These are phyloP conservation scores for Drosophila sordidula DNA, from an alignment of 2,888 invertebrate species.

Conservation along the genomic window DNA sequence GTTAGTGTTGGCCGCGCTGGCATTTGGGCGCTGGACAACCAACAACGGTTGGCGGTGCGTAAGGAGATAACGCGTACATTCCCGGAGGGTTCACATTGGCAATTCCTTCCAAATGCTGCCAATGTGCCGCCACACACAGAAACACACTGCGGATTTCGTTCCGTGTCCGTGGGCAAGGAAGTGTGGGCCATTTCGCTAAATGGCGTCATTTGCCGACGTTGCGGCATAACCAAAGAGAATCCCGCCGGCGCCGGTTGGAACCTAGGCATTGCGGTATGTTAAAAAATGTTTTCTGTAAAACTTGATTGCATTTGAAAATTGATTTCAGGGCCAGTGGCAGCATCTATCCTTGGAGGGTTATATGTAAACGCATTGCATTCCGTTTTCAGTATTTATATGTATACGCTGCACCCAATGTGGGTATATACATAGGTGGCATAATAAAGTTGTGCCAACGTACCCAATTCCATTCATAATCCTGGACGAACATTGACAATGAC, in stretches of 20 bases:
- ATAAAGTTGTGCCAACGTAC: slow-evolving; percentile 2
- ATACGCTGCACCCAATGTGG: slow-evolving; percentile 21
- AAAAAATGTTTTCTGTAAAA: neutral
- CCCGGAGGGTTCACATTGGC: slow-evolving; percentile 95
- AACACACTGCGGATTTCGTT: slow-evolving; percentile 87
- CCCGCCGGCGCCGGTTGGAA: slow-evolving; percentile 93
- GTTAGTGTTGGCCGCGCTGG: slow-evolving; percentile 90
- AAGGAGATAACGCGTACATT: slow-evolving; percentile 91
- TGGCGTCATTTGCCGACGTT: slow-evolving; percentile 89
- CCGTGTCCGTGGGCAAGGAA: slow-evolving; percentile 90
- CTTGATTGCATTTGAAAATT: slow-evolving; percentile 16
- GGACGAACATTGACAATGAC: neutral
- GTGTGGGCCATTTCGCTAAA: slow-evolving; percentile 92
- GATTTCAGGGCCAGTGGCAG: slow-evolving; percentile 87
- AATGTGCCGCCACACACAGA: slow-evolving; percentile 87
- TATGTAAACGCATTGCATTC: slow-evolving; percentile 53
- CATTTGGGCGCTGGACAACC: slow-evolving; percentile 93
- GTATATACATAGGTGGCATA: slow-evolving; percentile 6
- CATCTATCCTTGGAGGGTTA: slow-evolving; percentile 84
- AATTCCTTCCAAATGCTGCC: slow-evolving; percentile 87
- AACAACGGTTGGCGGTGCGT: slow-evolving; percentile 91
- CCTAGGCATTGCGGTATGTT: slow-evolving; percentile 86
- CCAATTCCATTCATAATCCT: neutral
- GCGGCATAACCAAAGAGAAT: slow-evolving; percentile 90
- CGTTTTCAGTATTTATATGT: slow-evolving; percentile 48